Percentiles rank a stretch among this genome's conserved stretches.
Evolutionary conservation across 2,888 invertebrate genomes (phyloP).

Genomic region (Andrena praecox): DNA sequence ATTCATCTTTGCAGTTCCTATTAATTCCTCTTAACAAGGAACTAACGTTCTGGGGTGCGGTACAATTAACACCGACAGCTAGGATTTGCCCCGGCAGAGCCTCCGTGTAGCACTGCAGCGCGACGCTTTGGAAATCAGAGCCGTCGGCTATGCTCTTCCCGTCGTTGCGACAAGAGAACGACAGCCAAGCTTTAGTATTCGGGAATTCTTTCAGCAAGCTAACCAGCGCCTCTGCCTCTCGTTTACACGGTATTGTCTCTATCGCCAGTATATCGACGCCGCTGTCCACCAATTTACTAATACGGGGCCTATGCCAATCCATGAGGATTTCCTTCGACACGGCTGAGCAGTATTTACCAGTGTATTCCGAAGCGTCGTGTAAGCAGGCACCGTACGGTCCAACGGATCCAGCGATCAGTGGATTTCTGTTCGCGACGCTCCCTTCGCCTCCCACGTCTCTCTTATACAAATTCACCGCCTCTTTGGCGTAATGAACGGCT

Average conservation of each 20-base stretch:
- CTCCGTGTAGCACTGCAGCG: conserved; percentile 88
- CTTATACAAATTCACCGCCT: conserved; percentile 87
- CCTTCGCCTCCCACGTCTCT: conserved; percentile 64
- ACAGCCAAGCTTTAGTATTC: conserved; percentile 92
- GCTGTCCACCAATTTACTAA: conserved; percentile 91
- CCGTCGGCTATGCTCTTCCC: conserved; percentile 90
- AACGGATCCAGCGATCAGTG: conserved; percentile 94
- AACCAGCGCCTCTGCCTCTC: conserved; percentile 93
- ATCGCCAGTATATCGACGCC: conserved; percentile 95
- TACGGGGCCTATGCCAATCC: conserved; percentile 94
- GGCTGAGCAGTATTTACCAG: conserved; percentile 91
- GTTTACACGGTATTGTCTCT: conserved; percentile 95
- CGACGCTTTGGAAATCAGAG: conserved; percentile 91
- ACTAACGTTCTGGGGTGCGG: conserved; percentile 89
- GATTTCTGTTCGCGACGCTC: conserved; percentile 79
- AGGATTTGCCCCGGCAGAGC: conserved; percentile 82
- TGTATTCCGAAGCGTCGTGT: conserved; percentile 97
- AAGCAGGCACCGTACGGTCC: conserved; percentile 97
- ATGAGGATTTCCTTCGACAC: conserved; percentile 89
- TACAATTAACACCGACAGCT: conserved; percentile 96
- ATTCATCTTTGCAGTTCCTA: conserved; percentile 83
- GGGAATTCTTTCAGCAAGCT: conserved; percentile 93
- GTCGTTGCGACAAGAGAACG: conserved; percentile 92
- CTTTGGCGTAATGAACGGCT: conserved; percentile 88
- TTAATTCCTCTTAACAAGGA: conserved; percentile 87